Conservation (phyloP, 2,888 invertebrate genomes). For the Quadroppia sp. region DNA sequence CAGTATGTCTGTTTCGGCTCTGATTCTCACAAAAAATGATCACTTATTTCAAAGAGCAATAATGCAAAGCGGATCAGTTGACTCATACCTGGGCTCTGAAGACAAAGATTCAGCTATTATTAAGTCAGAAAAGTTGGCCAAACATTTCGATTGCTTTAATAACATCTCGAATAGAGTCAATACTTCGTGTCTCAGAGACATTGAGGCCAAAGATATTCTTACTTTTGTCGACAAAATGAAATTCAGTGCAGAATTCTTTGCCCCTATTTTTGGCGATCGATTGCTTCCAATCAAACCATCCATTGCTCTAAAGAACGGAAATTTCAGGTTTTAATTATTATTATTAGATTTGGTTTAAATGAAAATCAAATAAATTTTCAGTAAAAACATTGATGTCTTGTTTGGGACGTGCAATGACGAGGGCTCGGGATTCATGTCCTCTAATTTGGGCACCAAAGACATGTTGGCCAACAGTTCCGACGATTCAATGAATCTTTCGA, state of each 20-base stretch:
- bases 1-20: conserved; percentile 27
- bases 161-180: background rate
- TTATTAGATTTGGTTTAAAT: background rate
- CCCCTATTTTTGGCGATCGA: conserved; percentile 16
- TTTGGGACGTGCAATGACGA: conserved; percentile 12
- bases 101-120: background rate
- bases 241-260: background rate
- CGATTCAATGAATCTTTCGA: background rate
- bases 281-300: conserved; percentile 4
- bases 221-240: background rate
- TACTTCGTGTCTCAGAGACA: conserved; percentile 4
- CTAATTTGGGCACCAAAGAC: background rate
- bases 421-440: background rate
- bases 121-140: background rate
- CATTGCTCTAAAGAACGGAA: background rate
- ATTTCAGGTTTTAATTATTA: background rate
- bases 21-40: background rate
- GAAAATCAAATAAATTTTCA: background rate
- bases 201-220: background rate
- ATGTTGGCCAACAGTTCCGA: background rate
- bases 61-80: conserved; percentile 28
- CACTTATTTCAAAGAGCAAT: conserved; percentile 24
- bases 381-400: background rate
- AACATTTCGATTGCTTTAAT: conserved; percentile 14
- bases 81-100: conserved; percentile 11